These are phyloP conservation scores for Camarhynchus parvulus DNA, from an alignment of 2,113 vertebrate species.

Conservation along the genomic window DNA sequence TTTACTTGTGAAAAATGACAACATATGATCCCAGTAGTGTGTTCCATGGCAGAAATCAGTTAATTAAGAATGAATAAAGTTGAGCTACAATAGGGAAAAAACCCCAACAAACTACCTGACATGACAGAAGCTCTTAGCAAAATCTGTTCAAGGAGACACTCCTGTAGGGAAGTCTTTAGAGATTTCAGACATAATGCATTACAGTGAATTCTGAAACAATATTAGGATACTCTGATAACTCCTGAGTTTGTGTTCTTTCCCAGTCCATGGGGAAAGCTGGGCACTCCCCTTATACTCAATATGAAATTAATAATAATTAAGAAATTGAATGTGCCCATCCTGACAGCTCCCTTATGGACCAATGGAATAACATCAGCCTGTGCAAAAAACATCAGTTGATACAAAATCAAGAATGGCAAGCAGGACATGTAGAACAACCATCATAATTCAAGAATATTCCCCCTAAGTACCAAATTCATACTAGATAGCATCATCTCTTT, in stretches of 20 bases:
- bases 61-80: not conserved
- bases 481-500: not conserved
- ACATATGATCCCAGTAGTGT: not conserved
- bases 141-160: not conserved
- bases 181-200: not conserved
- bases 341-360: not conserved
- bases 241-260: not conserved
- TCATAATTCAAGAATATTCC: not conserved
- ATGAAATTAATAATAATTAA: not conserved
- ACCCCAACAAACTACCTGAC: fast-evolving
- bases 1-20: not conserved
- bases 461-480: not conserved
- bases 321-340: not conserved
- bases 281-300: not conserved
- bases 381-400: not conserved
- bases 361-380: not conserved
- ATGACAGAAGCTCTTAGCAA: not conserved
- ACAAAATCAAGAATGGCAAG: not conserved
- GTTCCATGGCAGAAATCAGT: not conserved
- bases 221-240: not conserved
- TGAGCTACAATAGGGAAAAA: not conserved
- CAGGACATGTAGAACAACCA: not conserved
- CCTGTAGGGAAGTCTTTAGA: not conserved
- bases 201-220: not conserved
- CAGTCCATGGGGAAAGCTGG: not conserved